These are phyloP conservation scores for Tiaroga cobitis DNA, from an alignment of 2,797 vertebrate genomes.

Conservation along the genomic window DNA sequence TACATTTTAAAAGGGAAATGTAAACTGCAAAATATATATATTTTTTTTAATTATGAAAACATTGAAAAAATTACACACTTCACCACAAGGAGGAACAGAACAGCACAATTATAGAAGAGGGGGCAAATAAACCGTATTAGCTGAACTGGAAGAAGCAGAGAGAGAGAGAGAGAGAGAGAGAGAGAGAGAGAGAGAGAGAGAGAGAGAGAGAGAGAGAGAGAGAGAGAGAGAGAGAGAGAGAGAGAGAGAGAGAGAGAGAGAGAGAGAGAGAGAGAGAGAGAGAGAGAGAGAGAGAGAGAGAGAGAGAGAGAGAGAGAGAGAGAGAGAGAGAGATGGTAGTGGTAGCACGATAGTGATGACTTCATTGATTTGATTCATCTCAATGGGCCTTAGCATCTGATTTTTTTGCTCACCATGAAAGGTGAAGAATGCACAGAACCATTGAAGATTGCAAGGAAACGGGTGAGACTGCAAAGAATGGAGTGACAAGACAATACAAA, in stretches of 20 bases:
- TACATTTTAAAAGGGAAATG: not conserved
- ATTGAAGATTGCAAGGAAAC: conserved; percentile 41
- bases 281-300: not conserved
- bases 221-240: conserved; percentile 1
- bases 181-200: not conserved
- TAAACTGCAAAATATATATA: not conserved
- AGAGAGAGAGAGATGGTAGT: conserved; percentile 10
- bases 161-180: too few species aligned
- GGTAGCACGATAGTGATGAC: conserved; percentile 41
- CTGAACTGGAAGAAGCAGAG: too few species aligned
- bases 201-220: not conserved
- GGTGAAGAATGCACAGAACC: conserved; percentile 43
- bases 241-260: too few species aligned
- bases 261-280: not conserved
- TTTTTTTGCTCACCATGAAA: conserved; percentile 25
- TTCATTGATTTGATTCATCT: conserved; percentile 41
- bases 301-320: not conserved
- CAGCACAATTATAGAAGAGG: not conserved
- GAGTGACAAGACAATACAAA: conserved; percentile 62
- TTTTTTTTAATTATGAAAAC: not conserved
- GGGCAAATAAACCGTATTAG: not conserved
- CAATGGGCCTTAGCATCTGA: conserved; percentile 17
- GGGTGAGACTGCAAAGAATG: conserved; percentile 53
- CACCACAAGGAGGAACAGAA: not conserved
- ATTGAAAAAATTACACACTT: not conserved